Conservation (phyloP, 1,140 invertebrate genomes). For the Drosophila pachea region DNA sequence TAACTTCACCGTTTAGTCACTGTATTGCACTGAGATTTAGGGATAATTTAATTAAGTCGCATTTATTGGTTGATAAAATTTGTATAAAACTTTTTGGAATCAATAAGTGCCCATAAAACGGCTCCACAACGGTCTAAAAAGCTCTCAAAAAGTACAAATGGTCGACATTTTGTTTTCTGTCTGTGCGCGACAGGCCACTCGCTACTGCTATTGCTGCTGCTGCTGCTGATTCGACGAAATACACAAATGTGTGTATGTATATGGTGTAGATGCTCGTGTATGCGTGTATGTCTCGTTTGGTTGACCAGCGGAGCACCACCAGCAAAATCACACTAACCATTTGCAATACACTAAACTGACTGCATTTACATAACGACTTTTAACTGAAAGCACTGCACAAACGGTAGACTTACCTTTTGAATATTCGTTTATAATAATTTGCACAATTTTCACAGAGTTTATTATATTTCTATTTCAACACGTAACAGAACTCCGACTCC, state of each 20-base stretch:
- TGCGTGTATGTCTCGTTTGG: slow-evolving; percentile 55
- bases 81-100: slow-evolving; percentile 9
- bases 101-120: slow-evolving; percentile 11
- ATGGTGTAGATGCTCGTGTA: slow-evolving; percentile 17
- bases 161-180: slow-evolving; percentile 77
- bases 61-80: slow-evolving; percentile 2
- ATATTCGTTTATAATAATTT: slow-evolving; percentile 42
- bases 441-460: slow-evolving; percentile 62
- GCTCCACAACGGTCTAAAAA: slow-evolving; percentile 44
- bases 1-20: slow-evolving; percentile 13
- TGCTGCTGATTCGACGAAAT: slow-evolving; percentile 59
- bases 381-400: background rate
- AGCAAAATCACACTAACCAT: slow-evolving; percentile 12
- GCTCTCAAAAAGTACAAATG: slow-evolving; percentile 57
- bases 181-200: slow-evolving; percentile 46
- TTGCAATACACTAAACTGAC: background rate
- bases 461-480: slow-evolving; percentile 51
- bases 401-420: slow-evolving; percentile 54
- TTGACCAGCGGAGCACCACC: slow-evolving; percentile 52
- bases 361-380: slow-evolving; percentile 24
- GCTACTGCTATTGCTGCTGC: slow-evolving; percentile 51
- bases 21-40: slow-evolving; percentile 10
- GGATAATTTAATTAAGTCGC: background rate
- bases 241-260: slow-evolving; percentile 38
- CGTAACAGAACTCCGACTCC: slow-evolving; percentile 66